phyloP scores from a whole-genome alignment of 2,797 vertebrate species.

The Eulemur albifrons region DNA sequence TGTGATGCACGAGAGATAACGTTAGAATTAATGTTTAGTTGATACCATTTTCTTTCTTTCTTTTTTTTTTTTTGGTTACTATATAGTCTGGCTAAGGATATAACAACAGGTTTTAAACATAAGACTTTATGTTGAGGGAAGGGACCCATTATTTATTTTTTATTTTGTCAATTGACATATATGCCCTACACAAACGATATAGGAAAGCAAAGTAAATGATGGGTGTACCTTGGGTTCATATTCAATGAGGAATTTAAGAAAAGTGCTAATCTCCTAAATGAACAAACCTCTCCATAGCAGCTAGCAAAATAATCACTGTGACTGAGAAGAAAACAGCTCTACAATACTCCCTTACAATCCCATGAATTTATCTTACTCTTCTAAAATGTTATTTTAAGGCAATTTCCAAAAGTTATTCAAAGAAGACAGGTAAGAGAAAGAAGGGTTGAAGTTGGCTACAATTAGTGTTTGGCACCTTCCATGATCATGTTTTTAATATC shows the following conservation, averaged over 20 bases:
- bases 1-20: neutral
- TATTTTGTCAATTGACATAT: neutral
- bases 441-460: neutral
- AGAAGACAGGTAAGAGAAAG: neutral
- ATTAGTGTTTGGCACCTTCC: neutral
- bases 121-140: neutral
- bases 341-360: rapidly evolving
- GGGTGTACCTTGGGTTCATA: neutral
- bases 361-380: neutral
- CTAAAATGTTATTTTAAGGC: neutral
- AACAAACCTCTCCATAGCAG: neutral
- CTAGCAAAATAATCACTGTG: neutral
- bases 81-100: neutral
- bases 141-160: neutral
- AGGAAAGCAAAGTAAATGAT: constrained; percentile 16
- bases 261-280: neutral
- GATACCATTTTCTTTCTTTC: neutral
- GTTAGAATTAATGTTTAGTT: neutral
- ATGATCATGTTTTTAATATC: neutral
- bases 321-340: neutral
- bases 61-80: neutral
- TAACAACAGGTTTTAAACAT: neutral
- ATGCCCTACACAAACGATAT: neutral
- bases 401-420: neutral
- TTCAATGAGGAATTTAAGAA: constrained; percentile 42